Percentiles rank a stretch among this genome's conserved stretches.
Conservation (phyloP, 2,797 vertebrate species). For the Eupleurogrammus muticus region DNA sequence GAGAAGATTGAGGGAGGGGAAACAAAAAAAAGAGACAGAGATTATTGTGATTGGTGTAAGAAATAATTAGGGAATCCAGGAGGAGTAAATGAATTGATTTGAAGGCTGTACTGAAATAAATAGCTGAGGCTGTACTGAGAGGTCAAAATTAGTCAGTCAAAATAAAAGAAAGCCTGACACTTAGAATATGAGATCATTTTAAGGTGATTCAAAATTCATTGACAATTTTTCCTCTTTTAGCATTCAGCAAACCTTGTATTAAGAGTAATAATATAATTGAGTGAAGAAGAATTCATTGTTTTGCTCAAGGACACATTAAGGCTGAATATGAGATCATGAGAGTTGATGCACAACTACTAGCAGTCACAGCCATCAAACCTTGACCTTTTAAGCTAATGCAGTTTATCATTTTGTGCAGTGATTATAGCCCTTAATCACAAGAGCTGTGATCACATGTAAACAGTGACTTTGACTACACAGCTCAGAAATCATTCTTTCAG, state of each 20-base stretch:
- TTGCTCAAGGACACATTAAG: background rate
- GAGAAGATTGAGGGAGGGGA: background rate
- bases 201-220: background rate
- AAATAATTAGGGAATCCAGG: conserved; percentile 22
- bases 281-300: background rate
- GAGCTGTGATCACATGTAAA: background rate
- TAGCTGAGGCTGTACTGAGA: background rate
- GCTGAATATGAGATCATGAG: background rate
- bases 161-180: background rate
- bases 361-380: background rate
- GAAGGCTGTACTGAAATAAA: background rate
- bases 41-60: conserved; percentile 16
- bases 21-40: background rate
- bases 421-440: background rate
- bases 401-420: background rate
- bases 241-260: background rate
- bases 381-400: background rate
- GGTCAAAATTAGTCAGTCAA: conserved; percentile 9
- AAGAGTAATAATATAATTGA: background rate
- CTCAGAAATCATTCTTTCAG: conserved; percentile 5
- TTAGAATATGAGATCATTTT: background rate
- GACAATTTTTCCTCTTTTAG: background rate
- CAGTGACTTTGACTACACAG: background rate
- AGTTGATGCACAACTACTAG: background rate
- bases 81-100: background rate